Base-by-base conservation (phyloP, 2,888 invertebrate genomes). In the Coenonympha arcania region DNA sequence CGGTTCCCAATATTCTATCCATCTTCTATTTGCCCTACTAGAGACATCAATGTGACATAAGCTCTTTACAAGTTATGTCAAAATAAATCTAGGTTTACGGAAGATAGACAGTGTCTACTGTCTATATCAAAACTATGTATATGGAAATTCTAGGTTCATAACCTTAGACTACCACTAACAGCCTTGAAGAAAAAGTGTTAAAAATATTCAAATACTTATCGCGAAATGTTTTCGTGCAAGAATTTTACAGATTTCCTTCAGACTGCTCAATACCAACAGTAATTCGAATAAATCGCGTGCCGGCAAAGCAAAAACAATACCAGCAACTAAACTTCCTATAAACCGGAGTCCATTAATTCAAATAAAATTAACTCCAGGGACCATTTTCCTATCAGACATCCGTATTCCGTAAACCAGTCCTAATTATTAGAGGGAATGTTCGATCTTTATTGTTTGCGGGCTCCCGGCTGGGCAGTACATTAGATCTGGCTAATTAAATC, bases 401-500 rank as follows among this genome's bases (percentile, higher is more conserved):
- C 59, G 56, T 60, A 64, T 66, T 66, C 62, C 59, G 55, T 60
- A 64, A 69, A 70, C 74, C 71, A 78, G 76, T 72, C 71, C 81
- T 82, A 81, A 83, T 84, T 83, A 83, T 82, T 80, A 73, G 71
- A 60, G 65, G 66, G 69, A 77, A 79, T 84, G 81, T 79, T 74
- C 75, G 77, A 81, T 81, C 81, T 81, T 83, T 84, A 85, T 85
- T 85, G 84, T 83, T 75, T 68, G 68, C 66, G 43, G 26, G 49
- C 65, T 65, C 53, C 56, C 53, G 52, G 28, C 45, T 53, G 50
- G 56, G 33, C 44, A 50, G 33, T 50, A 50, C 49, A 50, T 54
- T 73, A 73, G 76, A 82, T 80, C 76, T 75, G 62, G 72, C 83
- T 85, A 85, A 85, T 85, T 85, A 85, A 83, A 77, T 73, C 61